Evolutionary conservation across 2,113 vertebrate genomes (phyloP), one percentile per base, ranked within the genome.

Genomic region (Pontoporia blainvillei): DNA sequence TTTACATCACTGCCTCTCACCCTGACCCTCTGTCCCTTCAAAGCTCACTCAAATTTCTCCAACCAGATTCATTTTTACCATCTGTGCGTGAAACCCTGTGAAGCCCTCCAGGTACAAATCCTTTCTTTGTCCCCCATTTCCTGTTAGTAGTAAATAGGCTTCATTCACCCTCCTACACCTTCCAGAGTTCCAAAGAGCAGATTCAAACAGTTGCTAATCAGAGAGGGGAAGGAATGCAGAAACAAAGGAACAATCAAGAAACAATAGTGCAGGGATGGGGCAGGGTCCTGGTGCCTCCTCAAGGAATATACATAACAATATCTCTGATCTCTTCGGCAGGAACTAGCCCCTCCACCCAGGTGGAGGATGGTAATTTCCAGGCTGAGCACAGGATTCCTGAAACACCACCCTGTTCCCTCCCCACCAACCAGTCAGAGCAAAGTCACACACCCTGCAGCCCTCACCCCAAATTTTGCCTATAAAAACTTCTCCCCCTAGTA

Each of bases 231-330:
- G 21, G 52, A 25, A 57, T 3, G 76, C 49, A 9, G 23, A 57
- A 36, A 36, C 34, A 36, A 57, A 57, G 34, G 21, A 36, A 5
- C 20, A 7, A 15, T 57, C 12, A 5, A 25, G 49, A 36, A 36
- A 25, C 49, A 52, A 8, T 4, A 36, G 49, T 4, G 20, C 11
- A n/a, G 20, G 7, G 1, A 21, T 1, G 46, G 49, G 76, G 3
- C 20, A 36, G 49, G 62, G 52, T 25, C 21, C 52, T 1, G 10
- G 75, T 13, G 23, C 76, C 49, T 8, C 34, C 76, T 14, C 34
- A 36, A 39, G n/a, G 12, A 8, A 0, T 3, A 8, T 10, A 3
- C n/a, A 27, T 13, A 17, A 2, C 34, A 15, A 6, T 52, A 17
- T 23, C 76, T 54, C 15, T 1, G 76, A 79, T 34, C 34, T 23